These are phyloP conservation scores for Grammomys dolichurus DNA, from an alignment of 2,113 vertebrate genomes.

Conservation along the genomic window DNA sequence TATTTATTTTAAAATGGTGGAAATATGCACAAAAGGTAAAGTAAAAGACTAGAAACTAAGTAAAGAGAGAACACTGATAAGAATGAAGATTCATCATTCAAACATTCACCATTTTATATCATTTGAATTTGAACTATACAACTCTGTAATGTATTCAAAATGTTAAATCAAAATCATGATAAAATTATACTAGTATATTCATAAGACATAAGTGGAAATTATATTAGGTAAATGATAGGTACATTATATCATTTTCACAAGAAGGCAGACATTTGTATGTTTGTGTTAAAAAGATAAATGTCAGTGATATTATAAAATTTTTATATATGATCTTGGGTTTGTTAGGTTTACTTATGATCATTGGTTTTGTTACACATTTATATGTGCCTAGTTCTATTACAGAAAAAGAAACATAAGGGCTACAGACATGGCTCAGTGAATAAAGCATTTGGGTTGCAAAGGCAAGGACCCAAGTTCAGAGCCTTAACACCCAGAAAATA, in stretches of 20 bases:
- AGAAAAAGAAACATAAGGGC: background rate
- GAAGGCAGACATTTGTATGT: background rate
- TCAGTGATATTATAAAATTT: background rate
- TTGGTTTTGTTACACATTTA: background rate
- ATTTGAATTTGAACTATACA: background rate
- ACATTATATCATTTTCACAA: background rate
- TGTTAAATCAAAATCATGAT: constrained; percentile 9
- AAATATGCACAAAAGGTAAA: background rate
- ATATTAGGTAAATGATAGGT: background rate
- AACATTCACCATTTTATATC: background rate
- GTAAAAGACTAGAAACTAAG: background rate
- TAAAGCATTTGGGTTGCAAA: background rate
- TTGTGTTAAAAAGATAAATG: background rate
- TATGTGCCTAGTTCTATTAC: background rate
- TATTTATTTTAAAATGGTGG: background rate
- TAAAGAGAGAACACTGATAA: background rate
- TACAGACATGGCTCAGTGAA: background rate
- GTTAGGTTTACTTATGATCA: background rate
- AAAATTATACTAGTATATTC: background rate
- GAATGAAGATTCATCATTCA: background rate
- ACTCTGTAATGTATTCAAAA: background rate
- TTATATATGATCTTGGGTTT: background rate
- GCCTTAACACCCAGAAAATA: background rate
- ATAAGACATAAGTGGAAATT: background rate
- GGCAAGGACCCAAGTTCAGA: background rate